Evolutionary conservation across 2,888 invertebrate species (phyloP).

Genomic region (Fragum sueziense): DNA sequence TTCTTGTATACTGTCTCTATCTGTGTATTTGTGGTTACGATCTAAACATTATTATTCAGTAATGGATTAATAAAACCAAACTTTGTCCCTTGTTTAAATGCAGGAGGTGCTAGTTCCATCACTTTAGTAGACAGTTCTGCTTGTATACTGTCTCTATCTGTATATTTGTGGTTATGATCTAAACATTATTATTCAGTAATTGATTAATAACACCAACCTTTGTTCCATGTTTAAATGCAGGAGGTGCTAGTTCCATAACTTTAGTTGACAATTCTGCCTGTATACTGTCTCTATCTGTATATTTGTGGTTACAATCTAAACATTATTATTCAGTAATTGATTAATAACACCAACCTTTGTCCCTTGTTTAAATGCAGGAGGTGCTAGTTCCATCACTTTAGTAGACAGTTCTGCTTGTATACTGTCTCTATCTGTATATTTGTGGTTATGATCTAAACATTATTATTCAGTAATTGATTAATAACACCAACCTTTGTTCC

Average conservation of each 20-base stretch:
- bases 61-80: no score
- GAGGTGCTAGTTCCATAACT: conserved; percentile 91
- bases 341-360: no score
- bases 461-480: no score
- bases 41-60: no score
- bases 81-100: conserved; percentile 66
- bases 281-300: conserved; percentile 87
- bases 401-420: conserved; percentile 92
- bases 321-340: no score
- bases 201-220: no score
- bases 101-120: conserved; percentile 89
- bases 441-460: conserved; percentile 90
- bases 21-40: conserved; percentile 87
- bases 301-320: conserved; percentile 89
- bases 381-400: conserved; percentile 91
- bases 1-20: conserved; percentile 90
- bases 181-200: no score
- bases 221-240: conserved; percentile 62
- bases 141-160: conserved; percentile 89
- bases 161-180: conserved; percentile 88
- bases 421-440: conserved; percentile 87
- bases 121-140: conserved; percentile 91
- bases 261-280: conserved; percentile 91
- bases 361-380: conserved; percentile 81
- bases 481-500: conserved; percentile 73